phyloP scores from a whole-genome alignment of 2,797 vertebrate species.

The Micromesistius poutassou region DNA sequence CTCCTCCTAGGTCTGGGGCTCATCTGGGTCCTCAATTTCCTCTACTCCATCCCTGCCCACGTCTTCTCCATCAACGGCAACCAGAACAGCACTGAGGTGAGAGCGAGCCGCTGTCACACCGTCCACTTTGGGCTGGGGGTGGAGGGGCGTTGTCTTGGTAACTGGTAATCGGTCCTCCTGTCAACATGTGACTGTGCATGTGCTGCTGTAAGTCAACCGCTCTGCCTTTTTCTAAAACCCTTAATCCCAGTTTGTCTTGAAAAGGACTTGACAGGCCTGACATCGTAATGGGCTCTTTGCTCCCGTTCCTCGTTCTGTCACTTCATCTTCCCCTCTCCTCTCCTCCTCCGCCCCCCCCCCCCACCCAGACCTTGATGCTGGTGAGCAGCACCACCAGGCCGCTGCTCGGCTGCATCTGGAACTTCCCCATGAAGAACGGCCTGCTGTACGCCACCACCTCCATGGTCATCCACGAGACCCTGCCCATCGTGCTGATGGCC shows the following conservation, averaged over 20 bases:
- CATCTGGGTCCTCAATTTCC: slow-evolving; percentile 72
- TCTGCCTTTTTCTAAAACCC: neutral
- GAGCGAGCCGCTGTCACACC: neutral
- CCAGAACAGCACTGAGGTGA: slow-evolving; percentile 75
- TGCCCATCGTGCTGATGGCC: slow-evolving; percentile 78
- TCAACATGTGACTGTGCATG: neutral
- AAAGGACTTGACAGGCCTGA: too few species aligned
- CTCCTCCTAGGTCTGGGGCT: slow-evolving; percentile 57
- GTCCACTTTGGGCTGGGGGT: neutral
- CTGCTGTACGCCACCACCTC: slow-evolving; percentile 75
- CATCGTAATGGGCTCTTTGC: too few species aligned
- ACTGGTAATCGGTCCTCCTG: neutral
- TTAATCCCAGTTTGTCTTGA: neutral
- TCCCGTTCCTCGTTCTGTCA: too few species aligned
- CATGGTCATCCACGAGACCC: slow-evolving; percentile 74
- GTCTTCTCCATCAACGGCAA: slow-evolving; percentile 68
- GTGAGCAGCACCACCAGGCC: slow-evolving; percentile 77
- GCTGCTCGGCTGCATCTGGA: slow-evolving; percentile 77
- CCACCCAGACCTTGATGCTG: slow-evolving; percentile 73
- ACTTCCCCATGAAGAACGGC: slow-evolving; percentile 72
- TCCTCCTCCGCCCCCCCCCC: neutral
- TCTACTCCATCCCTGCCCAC: slow-evolving; percentile 76
- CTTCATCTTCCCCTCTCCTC: neutral
- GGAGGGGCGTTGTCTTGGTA: neutral
- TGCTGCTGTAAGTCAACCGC: neutral